Conservation (phyloP, 2,113 vertebrate species). For the Ifrita kowaldi region DNA sequence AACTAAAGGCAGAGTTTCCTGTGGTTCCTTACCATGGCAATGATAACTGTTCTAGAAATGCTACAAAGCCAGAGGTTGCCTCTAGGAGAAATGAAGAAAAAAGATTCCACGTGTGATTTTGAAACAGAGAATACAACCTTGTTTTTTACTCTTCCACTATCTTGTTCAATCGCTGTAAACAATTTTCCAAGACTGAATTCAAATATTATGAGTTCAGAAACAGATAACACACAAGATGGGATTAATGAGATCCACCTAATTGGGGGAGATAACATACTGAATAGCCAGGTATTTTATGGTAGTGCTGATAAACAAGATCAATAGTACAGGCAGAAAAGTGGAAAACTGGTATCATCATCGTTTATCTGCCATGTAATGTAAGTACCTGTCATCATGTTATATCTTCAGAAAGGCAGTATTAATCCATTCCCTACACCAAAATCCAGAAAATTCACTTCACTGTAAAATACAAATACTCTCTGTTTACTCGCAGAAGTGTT, state of each 20-base stretch:
- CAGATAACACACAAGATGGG: conserved; percentile 19
- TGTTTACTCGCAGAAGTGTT: neutral
- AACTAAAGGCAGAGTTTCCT: neutral
- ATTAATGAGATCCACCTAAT: conserved; percentile 36
- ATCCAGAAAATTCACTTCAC: neutral
- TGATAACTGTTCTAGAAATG: neutral
- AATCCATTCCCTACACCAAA: neutral
- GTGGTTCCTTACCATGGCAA: neutral
- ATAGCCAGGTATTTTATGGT: conserved; percentile 30
- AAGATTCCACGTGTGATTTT: neutral
- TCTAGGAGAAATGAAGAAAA: neutral
- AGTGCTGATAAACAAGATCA: conserved; percentile 49
- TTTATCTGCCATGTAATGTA: conserved; percentile 43
- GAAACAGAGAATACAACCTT: neutral
- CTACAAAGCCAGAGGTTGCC: neutral
- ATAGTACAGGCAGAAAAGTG: conserved; percentile 38
- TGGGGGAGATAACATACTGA: conserved; percentile 22
- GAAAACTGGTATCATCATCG: conserved; percentile 15
- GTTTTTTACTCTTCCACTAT: neutral
- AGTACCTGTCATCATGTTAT: conserved; percentile 7
- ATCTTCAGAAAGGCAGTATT: neutral
- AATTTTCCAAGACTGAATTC: neutral
- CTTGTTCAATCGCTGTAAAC: neutral
- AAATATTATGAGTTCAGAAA: conserved; percentile 15
- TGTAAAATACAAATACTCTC: conserved; percentile 10